Conservation (phyloP, 2,888 invertebrate species). For the Cancer borealis region DNA sequence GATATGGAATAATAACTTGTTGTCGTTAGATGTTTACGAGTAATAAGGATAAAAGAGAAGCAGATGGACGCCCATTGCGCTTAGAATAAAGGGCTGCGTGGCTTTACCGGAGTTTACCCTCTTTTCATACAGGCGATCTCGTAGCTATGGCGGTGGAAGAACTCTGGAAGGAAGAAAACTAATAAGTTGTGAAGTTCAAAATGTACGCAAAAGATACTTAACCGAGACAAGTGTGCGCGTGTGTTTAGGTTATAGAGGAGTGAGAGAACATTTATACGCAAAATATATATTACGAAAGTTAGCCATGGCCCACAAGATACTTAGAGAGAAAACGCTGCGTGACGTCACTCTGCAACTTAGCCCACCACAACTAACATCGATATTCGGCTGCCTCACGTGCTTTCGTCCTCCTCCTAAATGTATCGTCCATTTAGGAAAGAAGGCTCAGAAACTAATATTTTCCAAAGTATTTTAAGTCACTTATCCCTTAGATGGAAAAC, state of each 20-base stretch:
- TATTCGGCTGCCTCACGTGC: not conserved
- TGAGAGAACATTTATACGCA: not conserved
- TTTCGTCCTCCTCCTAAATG: not conserved
- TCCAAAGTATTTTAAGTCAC: not conserved
- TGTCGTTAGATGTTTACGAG: too few species aligned
- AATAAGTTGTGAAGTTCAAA: not conserved
- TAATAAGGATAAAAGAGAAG: too few species aligned
- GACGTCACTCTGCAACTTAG: constrained; percentile 26
- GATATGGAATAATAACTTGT: too few species aligned
- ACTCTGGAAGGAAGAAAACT: not conserved
- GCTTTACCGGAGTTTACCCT: not conserved
- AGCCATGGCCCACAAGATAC: not conserved
- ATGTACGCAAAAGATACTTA: not conserved
- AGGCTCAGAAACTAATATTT: not conserved
- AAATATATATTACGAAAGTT: not conserved
- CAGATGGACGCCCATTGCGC: too few species aligned
- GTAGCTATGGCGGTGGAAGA: not conserved
- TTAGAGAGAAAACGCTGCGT: constrained; percentile 2
- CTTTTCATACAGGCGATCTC: not conserved
- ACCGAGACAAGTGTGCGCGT: not conserved
- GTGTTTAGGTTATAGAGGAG: not conserved
- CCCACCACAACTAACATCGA: constrained; percentile 8
- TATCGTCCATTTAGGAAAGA: not conserved
- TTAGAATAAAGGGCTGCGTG: too few species aligned
- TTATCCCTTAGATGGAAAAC: not conserved